Evolutionary conservation across 2,888 invertebrate species (phyloP), one percentile per base, ranked within the genome.

Genomic region (Thymelicus sylvestris): DNA sequence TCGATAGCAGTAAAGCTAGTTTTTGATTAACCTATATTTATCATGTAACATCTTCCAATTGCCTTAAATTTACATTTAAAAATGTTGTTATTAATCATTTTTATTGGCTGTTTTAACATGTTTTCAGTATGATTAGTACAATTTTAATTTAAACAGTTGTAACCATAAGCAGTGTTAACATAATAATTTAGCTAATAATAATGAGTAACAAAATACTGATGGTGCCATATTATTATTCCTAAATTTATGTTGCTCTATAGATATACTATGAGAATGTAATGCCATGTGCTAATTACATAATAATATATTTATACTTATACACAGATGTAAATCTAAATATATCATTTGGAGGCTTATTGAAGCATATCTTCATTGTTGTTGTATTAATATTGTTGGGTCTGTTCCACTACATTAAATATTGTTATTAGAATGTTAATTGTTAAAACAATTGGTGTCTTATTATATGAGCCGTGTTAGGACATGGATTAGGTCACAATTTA

Each of bases 291-390:
- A 55, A 10, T 64, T 19, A 41, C n/a, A 38, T 61, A 61, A 8
- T 39, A 12, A 38, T 59, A 55, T 68, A 55, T 44, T 67, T 62
- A 68, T 50, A 65, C 13, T n/a, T 24, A 47, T 64, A 52, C 8
- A 52, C 15, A 69, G 64, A 52, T 64, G 15, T 59, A 69, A 64
- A 64, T 64, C 44, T 19, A 47, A 59, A 66, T 39, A 57, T 64
- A 59, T 65, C 39, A 65, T 59, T 24, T 10, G n/a, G 59, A 65
- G 59, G 65, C 59, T 55, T 64, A 70, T 39, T 65, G 65, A 64
- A 47, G 65, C 70, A 70, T 66, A 71, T 71, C 71, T 71, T 52
- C 44, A 66, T 71, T 71, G 61, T 66, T 67, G 63, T 66, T 60
- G 52, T 61, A 66, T 71, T 71, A 52, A 47, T 55, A 62, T 66